A percentile compares a stretch with the other conserved stretches of the same genome.
phyloP scores from a whole-genome alignment of 2,888 invertebrate genomes.

The Noctua janthina region DNA sequence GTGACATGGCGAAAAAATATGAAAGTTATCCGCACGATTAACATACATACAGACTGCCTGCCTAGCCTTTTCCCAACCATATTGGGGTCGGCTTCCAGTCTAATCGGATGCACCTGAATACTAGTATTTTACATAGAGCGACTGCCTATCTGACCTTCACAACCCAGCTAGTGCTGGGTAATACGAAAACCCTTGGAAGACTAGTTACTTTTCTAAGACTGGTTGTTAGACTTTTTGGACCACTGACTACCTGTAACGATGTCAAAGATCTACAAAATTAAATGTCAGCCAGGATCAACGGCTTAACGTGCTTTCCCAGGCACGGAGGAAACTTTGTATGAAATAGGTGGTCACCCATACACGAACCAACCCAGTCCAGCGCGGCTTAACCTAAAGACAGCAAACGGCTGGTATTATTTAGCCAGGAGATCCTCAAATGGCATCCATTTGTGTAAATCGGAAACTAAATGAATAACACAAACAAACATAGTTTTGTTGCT shows the following conservation, averaged over 20 bases:
- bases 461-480: conserved; percentile 8
- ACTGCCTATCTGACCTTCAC: no score
- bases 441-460: conserved; percentile 8
- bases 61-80: no score
- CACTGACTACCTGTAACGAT: not conserved
- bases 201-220: not conserved
- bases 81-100: no score
- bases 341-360: not conserved
- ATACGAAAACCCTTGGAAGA: no score
- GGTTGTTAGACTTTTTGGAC: not conserved
- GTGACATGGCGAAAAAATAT: no score
- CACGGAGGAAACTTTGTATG: not conserved
- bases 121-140: no score
- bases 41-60: no score
- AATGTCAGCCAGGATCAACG: not conserved
- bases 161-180: no score
- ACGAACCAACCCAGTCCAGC: not conserved
- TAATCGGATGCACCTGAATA: no score
- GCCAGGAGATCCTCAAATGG: not conserved
- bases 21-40: no score
- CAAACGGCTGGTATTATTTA: not conserved
- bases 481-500: conserved; percentile 15
- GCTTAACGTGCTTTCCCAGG: not conserved
- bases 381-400: no score
- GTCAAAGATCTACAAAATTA: not conserved